phyloP scores from a whole-genome alignment of 2,888 invertebrate genomes.

The Rhingia rostrata region DNA sequence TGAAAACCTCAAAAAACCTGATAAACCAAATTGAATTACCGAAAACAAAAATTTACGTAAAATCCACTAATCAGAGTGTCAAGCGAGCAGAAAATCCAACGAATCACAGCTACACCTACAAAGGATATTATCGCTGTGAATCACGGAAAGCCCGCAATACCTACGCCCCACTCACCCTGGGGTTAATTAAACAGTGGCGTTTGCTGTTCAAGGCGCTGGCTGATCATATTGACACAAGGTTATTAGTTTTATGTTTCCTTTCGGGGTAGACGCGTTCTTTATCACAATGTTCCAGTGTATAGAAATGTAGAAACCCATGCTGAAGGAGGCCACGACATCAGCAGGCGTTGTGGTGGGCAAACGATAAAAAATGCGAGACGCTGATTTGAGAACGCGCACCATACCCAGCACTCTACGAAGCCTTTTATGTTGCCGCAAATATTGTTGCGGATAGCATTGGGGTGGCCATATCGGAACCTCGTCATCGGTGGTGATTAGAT shows the following conservation, averaged over 20 bases:
- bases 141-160: conserved; percentile 47
- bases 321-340: conserved; percentile 54
- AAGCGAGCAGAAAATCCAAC: conserved; percentile 41
- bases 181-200: conserved; percentile 65
- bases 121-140: conserved; percentile 60
- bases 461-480: conserved; percentile 48
- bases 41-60: conserved; percentile 65
- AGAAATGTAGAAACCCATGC: conserved; percentile 47
- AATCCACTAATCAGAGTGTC: conserved; percentile 60
- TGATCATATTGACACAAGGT: conserved; percentile 66
- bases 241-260: conserved; percentile 64
- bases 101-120: conserved; percentile 46
- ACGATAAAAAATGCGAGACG: conserved; percentile 47
- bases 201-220: conserved; percentile 56
- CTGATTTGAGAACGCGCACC: conserved; percentile 56
- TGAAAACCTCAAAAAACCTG: conserved; percentile 52
- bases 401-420: background rate
- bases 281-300: conserved; percentile 55
- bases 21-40: conserved; percentile 59
- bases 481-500: conserved; percentile 64
- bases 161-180: conserved; percentile 14
- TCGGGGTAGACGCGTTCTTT: conserved; percentile 37
- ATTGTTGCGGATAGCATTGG: conserved; percentile 45
- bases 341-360: conserved; percentile 25
- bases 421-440: conserved; percentile 60